These are phyloP conservation scores for Drosophila formosana DNA, from an alignment of 2,888 invertebrate species.

Conservation along the genomic window DNA sequence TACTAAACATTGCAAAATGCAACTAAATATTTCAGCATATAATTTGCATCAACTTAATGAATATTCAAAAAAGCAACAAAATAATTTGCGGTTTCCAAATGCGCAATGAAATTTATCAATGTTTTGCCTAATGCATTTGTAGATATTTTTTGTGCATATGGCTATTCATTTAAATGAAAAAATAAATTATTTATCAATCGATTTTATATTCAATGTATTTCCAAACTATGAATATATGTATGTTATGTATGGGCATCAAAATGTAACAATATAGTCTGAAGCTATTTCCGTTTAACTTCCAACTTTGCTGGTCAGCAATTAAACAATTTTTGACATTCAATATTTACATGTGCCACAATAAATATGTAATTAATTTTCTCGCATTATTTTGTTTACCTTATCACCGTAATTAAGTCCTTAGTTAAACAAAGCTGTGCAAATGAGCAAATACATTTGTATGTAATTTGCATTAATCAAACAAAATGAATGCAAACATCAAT, in stretches of 20 bases:
- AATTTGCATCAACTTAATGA: conserved; percentile 1
- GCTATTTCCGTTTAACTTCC: conserved; percentile 11
- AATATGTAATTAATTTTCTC: conserved; percentile 14
- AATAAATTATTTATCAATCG: background rate
- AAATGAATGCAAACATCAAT: background rate
- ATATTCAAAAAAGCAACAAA: background rate
- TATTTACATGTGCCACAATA: conserved; percentile 1
- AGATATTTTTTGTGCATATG: background rate
- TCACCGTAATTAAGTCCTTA: background rate
- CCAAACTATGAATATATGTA: background rate
- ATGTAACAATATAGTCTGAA: background rate
- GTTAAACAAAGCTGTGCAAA: conserved; percentile 5
- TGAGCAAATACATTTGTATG: background rate
- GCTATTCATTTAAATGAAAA: conserved; percentile 1
- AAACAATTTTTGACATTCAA: conserved; percentile 8
- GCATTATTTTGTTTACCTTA: conserved; percentile 9
- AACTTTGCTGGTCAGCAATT: conserved; percentile 3
- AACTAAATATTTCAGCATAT: conserved; percentile 1
- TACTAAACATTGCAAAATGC: background rate
- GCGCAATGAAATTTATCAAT: background rate
- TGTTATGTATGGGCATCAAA: background rate
- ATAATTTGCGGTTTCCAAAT: conserved; percentile 9
- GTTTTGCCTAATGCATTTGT: background rate
- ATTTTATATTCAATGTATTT: conserved; percentile 1
- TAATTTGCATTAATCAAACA: conserved; percentile 11